Evolutionary conservation across 2,888 invertebrate species (phyloP), one percentile per base, ranked within the genome.

Genomic region (Ophion costatus): DNA sequence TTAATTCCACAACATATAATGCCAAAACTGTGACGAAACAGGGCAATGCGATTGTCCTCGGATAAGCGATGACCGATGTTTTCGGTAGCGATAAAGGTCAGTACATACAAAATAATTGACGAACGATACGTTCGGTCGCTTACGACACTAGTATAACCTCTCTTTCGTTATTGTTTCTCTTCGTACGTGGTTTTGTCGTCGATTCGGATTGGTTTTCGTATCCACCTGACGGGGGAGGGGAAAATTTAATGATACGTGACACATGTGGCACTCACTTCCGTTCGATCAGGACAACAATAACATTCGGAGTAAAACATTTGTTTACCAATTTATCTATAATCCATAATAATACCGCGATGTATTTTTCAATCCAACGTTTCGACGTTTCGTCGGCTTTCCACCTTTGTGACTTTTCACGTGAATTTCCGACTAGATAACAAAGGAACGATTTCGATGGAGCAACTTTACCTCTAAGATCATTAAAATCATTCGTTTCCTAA

Each of bases 11-110:
- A 20, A 69, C 33, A 64, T 20, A 51, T n/a, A 80, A 80, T 84
- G 75, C n/a, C 71, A 63, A 78, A 56, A 24, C 75, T 79, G 61
- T 74, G 57, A 66, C 59, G 38, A 29, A 64, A 71, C 67, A 57
- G 69, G 67, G 74, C 83, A 80, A 87, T 79, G 82, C 42, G 61
- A 79, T 86, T 82, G 82, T 71, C 74, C 71, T 70, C 67, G 14
- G 45, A 22, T 22, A 73, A 74, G 82, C 88, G 87, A 88, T 89
- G 88, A 89, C 89, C 87, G 89, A 89, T 89, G 89, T 89, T 90
- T 88, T 90, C 88, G 82, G 82, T 86, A 69, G 73, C 86, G 38
- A 82, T 89, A 74, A 89, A 90, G 89, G 90, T 90, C 80, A 88
- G 87, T 88, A 63, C 22, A 24, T 77, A 20, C 42, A 5, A 51